Conservation (phyloP, 2,888 invertebrate genomes). For the Aquatica leii region DNA sequence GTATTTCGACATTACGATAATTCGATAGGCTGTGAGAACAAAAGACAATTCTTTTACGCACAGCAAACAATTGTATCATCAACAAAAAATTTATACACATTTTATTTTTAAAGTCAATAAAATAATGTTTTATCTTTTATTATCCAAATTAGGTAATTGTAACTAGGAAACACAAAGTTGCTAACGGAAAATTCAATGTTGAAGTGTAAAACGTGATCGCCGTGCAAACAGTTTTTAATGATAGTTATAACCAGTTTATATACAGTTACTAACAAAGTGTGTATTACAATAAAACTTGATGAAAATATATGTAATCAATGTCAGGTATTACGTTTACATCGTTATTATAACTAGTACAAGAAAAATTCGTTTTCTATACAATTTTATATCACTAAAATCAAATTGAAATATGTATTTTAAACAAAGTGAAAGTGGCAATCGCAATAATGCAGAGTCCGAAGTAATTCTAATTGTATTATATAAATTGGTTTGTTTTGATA, state of each 20-base stretch:
- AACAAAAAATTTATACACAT: slow-evolving; percentile 2
- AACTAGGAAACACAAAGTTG: slow-evolving; percentile 19
- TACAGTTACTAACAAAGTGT: slow-evolving; percentile 32
- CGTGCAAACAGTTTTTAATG: slow-evolving; percentile 33
- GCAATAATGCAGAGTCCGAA: too few relatives aligned
- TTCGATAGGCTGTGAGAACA: not conserved
- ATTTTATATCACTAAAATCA: too few relatives aligned
- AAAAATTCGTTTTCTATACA: too few relatives aligned
- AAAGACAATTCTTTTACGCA: not conserved
- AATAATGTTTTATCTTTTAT: slow-evolving; percentile 8
- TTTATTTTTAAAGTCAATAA: slow-evolving; percentile 6
- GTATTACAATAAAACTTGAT: slow-evolving; percentile 27
- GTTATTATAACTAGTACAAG: slow-evolving; percentile 5
- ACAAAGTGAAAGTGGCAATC: too few relatives aligned
- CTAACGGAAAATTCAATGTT: slow-evolving; percentile 26
- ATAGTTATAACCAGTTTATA: slow-evolving; percentile 26
- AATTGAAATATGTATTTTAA: too few relatives aligned
- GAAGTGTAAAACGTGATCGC: slow-evolving; percentile 26
- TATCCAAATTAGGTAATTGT: slow-evolving; percentile 29
- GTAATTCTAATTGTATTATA: too few relatives aligned
- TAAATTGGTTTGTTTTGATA: too few relatives aligned
- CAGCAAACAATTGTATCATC: not conserved
- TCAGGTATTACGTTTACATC: slow-evolving; percentile 24
- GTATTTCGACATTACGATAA: too few relatives aligned
- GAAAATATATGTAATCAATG: slow-evolving; percentile 29